These are phyloP conservation scores for Triops longicaudatus DNA, from an alignment of 1,140 invertebrate genomes.

Conservation along the genomic window DNA sequence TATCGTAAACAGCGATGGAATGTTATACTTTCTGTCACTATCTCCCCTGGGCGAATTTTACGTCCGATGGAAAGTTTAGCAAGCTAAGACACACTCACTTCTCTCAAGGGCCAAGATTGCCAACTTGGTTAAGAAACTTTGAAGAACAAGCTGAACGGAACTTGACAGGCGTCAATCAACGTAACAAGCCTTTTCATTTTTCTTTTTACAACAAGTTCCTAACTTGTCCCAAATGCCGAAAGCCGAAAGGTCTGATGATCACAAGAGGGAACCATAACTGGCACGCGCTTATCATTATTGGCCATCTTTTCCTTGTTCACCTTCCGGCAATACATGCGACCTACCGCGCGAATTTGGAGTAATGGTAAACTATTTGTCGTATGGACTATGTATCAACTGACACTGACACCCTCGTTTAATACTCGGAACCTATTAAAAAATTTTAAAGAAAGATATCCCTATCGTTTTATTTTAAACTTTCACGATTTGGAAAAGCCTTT, in stretches of 20 bases:
- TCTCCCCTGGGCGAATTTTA: too few relatives aligned
- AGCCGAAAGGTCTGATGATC: neutral
- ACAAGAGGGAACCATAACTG: neutral
- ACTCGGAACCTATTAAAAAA: too few relatives aligned
- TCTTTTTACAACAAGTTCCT: neutral
- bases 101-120: neutral
- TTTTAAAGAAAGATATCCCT: too few relatives aligned
- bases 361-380: neutral
- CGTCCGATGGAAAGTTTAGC: too few relatives aligned
- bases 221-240: neutral
- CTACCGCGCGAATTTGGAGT: neutral
- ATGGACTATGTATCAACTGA: neutral
- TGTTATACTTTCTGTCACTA: too few relatives aligned
- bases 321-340: neutral
- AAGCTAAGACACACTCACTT: too few relatives aligned
- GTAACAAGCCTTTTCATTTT: neutral
- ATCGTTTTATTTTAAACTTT: too few relatives aligned
- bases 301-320: neutral
- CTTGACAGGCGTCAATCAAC: conserved; percentile 2
- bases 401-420: too few relatives aligned
- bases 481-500: too few relatives aligned
- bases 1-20: too few relatives aligned
- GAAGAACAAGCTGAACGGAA: neutral
- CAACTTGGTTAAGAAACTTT: neutral
- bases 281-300: neutral